phyloP scores from a whole-genome alignment of 2,113 vertebrate genomes.

The Syrmaticus mikado region DNA sequence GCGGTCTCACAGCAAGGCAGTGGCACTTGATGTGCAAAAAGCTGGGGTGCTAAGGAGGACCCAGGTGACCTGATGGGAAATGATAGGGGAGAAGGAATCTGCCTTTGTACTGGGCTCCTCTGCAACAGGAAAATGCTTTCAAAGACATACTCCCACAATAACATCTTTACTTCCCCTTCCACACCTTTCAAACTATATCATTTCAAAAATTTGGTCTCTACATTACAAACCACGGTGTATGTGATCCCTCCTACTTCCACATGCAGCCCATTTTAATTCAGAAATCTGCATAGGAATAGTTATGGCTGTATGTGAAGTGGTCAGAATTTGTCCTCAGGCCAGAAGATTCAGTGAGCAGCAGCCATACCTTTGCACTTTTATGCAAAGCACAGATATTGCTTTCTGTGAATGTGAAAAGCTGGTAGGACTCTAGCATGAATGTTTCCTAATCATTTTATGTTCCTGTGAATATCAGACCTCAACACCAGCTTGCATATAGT shows the following conservation, averaged over 20 bases:
- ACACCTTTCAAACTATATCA: neutral
- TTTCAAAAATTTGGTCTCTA: neutral
- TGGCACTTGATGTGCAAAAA: neutral
- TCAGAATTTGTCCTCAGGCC: neutral
- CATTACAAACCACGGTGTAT: neutral
- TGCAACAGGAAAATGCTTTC: neutral
- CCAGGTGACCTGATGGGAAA: neutral
- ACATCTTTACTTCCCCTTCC: neutral
- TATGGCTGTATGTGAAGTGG: neutral
- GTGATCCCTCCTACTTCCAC: fast-evolving
- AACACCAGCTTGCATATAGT: neutral
- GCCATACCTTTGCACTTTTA: neutral
- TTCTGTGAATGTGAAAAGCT: neutral
- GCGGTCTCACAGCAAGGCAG: neutral
- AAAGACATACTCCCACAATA: neutral
- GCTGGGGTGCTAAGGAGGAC: conserved; percentile 21
- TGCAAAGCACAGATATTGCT: neutral
- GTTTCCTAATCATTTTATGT: neutral
- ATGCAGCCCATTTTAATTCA: neutral
- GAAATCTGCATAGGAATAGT: neutral
- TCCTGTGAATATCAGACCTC: neutral
- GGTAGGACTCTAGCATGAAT: neutral
- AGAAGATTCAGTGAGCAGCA: neutral
- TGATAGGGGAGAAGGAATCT: neutral
- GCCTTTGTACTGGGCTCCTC: neutral